Evolutionary conservation across 2,888 invertebrate genomes (phyloP), one percentile per base, ranked within the genome.

Genomic region (Macrosoma leucophasiata): DNA sequence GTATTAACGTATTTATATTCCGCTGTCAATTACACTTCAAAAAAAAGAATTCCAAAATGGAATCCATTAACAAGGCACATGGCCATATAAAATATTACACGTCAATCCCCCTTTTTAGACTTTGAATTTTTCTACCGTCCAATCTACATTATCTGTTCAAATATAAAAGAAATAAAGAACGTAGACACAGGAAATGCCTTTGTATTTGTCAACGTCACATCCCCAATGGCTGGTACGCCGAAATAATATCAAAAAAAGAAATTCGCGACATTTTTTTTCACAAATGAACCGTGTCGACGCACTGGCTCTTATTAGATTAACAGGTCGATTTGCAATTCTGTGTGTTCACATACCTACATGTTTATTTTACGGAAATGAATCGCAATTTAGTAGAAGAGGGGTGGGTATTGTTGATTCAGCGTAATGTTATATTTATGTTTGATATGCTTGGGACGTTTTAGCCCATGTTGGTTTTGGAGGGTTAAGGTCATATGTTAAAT

Each of bases 321-420:
- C 82, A 75, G 78, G 79, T 68, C 78, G 77, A 81, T 84, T 82
- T 82, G 74, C 77, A 79, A 84, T 81, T 84, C 82, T 62, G 75
- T 82, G 66, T 74, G 71, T 78, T 70, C 68, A 61, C 60, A 35
- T 17, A 62, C 60, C 64, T 71, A 72, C 68, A 73, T 82, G 82
- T 82, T 81, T 82, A 74, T 81, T 79, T 81, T 71, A 71, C 77
- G 82, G 82, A 82, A 82, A 82, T 82, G 79, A 82, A 78, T 76
- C 70, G 78, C 73, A 63, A 72, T 81, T 73, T 67, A 44, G 55
- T 35, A 41, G 45, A 46, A 49, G 57, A 59, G 63, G 71, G 77
- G 70, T 55, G 54, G 50, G 49, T 61, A 56, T 67, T 79, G 76
- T 78, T 79, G 76, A 78, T 72, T 78, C 63, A 46, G 69, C 62